Percentiles rank a stretch among this genome's conserved stretches.
These are phyloP conservation scores for Pyrgus malvae DNA, from an alignment of 2,888 invertebrate genomes.

Conservation along the genomic window DNA sequence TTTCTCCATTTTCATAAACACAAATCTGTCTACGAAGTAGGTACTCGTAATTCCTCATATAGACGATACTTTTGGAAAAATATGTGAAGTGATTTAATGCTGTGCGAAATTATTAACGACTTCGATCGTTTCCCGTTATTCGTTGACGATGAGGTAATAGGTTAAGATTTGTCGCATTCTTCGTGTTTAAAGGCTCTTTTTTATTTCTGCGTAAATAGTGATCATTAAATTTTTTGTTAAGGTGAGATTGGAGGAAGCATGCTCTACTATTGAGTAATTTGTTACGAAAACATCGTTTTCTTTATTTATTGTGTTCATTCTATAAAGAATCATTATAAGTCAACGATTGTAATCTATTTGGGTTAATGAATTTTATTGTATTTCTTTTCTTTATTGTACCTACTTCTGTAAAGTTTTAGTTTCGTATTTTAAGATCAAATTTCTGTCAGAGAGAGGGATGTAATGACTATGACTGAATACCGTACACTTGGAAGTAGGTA, in stretches of 20 bases:
- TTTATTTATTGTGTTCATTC: slow-evolving; percentile 5
- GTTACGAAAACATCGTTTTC: slow-evolving; percentile 12
- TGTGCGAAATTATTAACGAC: too few relatives aligned
- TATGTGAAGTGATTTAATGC: too few relatives aligned
- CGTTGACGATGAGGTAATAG: neutral
- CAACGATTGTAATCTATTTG: neutral
- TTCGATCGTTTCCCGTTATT: neutral
- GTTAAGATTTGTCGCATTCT: neutral
- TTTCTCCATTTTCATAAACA: too few relatives aligned
- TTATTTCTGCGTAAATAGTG: slow-evolving; percentile 13
- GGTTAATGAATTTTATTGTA: slow-evolving; percentile 2
- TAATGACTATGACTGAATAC: too few relatives aligned
- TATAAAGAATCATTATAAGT: slow-evolving; percentile 7
- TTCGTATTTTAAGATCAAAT: too few relatives aligned
- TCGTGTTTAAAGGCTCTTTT: slow-evolving; percentile 18
- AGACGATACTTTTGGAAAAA: too few relatives aligned
- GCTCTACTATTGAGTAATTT: slow-evolving; percentile 27
- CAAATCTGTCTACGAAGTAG: too few relatives aligned
- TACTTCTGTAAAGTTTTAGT: neutral
- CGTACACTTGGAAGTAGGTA: too few relatives aligned
- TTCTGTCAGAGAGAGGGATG: too few relatives aligned
- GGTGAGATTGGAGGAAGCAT: slow-evolving; percentile 25
- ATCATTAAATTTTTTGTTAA: slow-evolving; percentile 25
- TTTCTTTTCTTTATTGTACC: too few relatives aligned
- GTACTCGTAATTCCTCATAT: too few relatives aligned